A percentile compares a stretch with the other conserved stretches of the same genome.
Conservation (phyloP, 2,113 vertebrate species). For the Larimichthys polyactis region DNA sequence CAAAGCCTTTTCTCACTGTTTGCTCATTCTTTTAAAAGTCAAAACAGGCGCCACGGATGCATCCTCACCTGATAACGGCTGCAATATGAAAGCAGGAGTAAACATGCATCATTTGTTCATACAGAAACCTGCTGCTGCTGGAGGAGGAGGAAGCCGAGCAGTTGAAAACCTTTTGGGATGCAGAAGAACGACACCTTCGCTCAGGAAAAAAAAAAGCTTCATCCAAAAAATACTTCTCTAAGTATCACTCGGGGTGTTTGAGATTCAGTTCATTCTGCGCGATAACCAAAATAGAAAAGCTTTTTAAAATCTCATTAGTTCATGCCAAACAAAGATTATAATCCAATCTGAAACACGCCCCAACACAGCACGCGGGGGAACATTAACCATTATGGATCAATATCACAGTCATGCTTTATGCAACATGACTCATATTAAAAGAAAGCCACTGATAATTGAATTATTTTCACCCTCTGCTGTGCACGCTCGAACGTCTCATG, state of each 20-base stretch:
- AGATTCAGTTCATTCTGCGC: slow-evolving; percentile 20
- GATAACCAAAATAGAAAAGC: slow-evolving; percentile 42
- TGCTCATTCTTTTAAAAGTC: slow-evolving; percentile 27
- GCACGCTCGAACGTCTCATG: slow-evolving; percentile 23
- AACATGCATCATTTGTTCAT: not conserved
- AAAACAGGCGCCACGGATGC: not conserved
- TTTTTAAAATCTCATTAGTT: slow-evolving; percentile 66
- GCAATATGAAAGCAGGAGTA: slow-evolving; percentile 1
- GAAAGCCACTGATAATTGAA: slow-evolving; percentile 70
- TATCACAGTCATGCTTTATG: slow-evolving; percentile 66
- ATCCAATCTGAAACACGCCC: slow-evolving; percentile 55
- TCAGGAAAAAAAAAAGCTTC: slow-evolving; percentile 9
- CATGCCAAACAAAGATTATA: slow-evolving; percentile 59
- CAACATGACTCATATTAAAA: slow-evolving; percentile 68
- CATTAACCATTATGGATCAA: slow-evolving; percentile 65
- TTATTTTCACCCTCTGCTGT: slow-evolving; percentile 61
- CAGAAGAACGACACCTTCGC: not conserved
- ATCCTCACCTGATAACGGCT: not conserved
- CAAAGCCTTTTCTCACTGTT: slow-evolving; percentile 1
- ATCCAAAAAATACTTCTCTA: not conserved
- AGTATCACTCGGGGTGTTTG: not conserved
- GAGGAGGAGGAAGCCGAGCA: not conserved
- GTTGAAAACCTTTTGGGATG: slow-evolving; percentile 14
- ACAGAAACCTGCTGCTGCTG: not conserved
- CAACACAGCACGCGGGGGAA: slow-evolving; percentile 21